Percentiles rank a stretch among this genome's conserved stretches.
Evolutionary conservation across 2,888 invertebrate genomes (phyloP).

Genomic region (Scelioninae gen. 2): DNA sequence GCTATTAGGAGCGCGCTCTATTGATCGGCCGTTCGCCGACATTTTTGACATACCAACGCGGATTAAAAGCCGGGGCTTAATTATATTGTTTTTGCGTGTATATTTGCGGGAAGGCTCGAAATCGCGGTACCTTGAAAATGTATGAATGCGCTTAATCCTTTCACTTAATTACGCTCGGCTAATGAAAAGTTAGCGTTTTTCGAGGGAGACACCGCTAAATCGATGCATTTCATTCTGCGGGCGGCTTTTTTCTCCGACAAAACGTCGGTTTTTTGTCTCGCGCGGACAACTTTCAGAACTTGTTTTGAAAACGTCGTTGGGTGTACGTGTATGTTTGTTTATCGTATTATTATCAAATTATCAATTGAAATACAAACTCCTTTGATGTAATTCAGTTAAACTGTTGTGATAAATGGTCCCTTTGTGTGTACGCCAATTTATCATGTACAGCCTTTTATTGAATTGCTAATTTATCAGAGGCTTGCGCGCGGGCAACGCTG

Average conservation of each 20-base stretch:
- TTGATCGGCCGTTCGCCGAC: conserved; percentile 11
- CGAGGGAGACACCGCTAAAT: conserved; percentile 12
- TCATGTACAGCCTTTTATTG: conserved; percentile 49
- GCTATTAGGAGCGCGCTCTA: conserved; percentile 33
- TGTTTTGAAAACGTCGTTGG: conserved; percentile 20
- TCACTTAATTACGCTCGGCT: conserved; percentile 39
- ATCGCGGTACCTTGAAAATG: conserved; percentile 32
- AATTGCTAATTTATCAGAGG: conserved; percentile 52
- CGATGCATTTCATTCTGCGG: conserved; percentile 24
- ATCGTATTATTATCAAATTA: conserved; percentile 56
- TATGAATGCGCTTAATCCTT: conserved; percentile 25
- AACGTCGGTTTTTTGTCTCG: conserved; percentile 26
- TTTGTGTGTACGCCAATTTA: conserved; percentile 52
- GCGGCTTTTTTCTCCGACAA: conserved; percentile 15
- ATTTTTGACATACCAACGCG: conserved; percentile 37
- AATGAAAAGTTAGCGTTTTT: conserved; percentile 49
- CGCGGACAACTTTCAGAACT: conserved; percentile 46
- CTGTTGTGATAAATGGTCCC: conserved; percentile 53
- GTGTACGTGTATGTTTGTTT: conserved; percentile 35
- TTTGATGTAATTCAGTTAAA: conserved; percentile 51
- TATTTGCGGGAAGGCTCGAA: not conserved
- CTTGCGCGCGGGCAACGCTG: conserved; percentile 14
- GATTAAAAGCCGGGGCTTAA: conserved; percentile 36
- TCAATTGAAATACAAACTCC: conserved; percentile 55
- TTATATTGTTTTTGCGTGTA: conserved; percentile 48